A percentile compares a stretch with the other conserved stretches of the same genome.
Evolutionary conservation across 1,140 invertebrate genomes (phyloP).

Genomic region (Gryon sp.): DNA sequence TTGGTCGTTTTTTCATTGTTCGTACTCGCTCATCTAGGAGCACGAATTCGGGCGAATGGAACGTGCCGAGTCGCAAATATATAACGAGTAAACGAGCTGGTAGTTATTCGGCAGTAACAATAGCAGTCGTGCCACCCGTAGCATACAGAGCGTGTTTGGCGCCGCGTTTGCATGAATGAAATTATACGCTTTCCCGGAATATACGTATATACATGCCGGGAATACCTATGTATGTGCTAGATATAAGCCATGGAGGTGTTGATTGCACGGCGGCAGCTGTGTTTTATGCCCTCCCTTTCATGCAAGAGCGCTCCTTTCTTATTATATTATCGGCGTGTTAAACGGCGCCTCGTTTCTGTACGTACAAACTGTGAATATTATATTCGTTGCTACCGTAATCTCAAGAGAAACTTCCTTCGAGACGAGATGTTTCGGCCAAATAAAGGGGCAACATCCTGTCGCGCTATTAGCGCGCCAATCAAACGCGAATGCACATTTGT

Average conservation of each 20-base stretch:
- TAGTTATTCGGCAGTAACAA: conserved; percentile 75
- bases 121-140: conserved; percentile 75
- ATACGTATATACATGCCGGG: conserved; percentile 59
- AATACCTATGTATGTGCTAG: conserved; percentile 58
- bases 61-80: conserved; percentile 73
- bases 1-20: conserved; percentile 63
- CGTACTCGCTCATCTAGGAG: conserved; percentile 57
- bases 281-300: conserved; percentile 67
- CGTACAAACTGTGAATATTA: conserved; percentile 74
- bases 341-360: conserved; percentile 73
- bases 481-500: conserved; percentile 37
- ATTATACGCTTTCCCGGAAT: conserved; percentile 77
- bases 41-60: conserved; percentile 66
- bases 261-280: conserved; percentile 68
- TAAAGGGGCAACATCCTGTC: conserved; percentile 62
- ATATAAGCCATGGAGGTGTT: conserved; percentile 65
- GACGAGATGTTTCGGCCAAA: conserved; percentile 60
- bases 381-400: conserved; percentile 66
- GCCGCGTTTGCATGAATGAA: conserved; percentile 77
- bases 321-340: conserved; percentile 76
- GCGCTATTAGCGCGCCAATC: conserved; percentile 56
- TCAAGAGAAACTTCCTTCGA: conserved; percentile 59
- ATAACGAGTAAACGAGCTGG: conserved; percentile 65
- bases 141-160: conserved; percentile 71
- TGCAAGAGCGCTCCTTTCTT: conserved; percentile 65